Base-by-base conservation (phyloP, 2,113 vertebrate genomes). In the Vimba vimba region DNA sequence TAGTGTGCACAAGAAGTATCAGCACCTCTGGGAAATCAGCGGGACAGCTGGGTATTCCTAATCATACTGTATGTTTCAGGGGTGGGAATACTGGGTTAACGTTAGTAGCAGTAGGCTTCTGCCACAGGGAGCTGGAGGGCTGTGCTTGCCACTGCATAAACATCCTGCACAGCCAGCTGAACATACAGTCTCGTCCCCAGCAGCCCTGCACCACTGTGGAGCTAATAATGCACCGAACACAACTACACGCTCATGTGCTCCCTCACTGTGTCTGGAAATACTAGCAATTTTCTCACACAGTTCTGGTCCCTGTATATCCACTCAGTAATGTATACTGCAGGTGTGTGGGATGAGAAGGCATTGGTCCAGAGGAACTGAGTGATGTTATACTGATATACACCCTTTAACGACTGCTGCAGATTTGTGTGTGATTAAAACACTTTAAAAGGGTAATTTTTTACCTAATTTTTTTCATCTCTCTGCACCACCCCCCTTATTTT, bases 151-250 rank as follows among this genome's bases (percentile, higher is more conserved):
- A 17, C 93, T 90, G 89, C 89, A 92, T 91, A 93, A 93, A 93
- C 91, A 91, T 93, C 92, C 89, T 93, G 89, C 86, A 89, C 80
- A 87, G 87, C 89, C 92, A 94, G 91, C 92, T 94, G 91, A 93
- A 93, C 86, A 90, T 86, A 92, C 88, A 93, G 25, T 52, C 52
- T 47, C 15, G 11, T 33, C 66, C 68, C 64, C 12, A 43, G 59
- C 55, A 85, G 47, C 33, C 30, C 59, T 27, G 30, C 66, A 59
- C 50, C 23, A 57, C 39, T 27, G 27, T 62, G 30, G 36, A 66
- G 64, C 47, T 45, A 73, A 39, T 76, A 79, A 50, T 66, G 57
- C 36, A 68, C 60, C 23, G 52, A 69, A 27, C 79, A 87, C 86
- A 86, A 73, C 60, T 85, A 80, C 80, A 85, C 85, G 68, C 79